Percentiles rank a stretch among this genome's conserved stretches.
These are phyloP conservation scores for Rhadina sibilatrix DNA, from an alignment of 2,113 vertebrate genomes.

Conservation along the genomic window DNA sequence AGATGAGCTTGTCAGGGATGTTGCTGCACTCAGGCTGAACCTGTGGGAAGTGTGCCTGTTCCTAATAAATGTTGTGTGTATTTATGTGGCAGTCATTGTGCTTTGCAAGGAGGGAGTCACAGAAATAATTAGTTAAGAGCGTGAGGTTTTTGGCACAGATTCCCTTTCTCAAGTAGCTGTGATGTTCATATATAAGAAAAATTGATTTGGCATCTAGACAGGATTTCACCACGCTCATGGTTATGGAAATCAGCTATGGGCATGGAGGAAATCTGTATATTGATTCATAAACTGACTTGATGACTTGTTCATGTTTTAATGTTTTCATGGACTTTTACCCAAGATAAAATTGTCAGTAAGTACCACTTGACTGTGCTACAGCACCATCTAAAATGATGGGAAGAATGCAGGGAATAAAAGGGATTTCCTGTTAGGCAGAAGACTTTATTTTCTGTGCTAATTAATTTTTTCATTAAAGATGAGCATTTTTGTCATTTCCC, in stretches of 20 bases:
- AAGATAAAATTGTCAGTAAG: slow-evolving; percentile 49
- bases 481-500: not conserved
- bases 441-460: not conserved
- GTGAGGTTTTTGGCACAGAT: slow-evolving; percentile 62
- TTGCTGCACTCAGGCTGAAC: slow-evolving; percentile 49
- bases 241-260: slow-evolving; percentile 68
- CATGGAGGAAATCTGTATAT: slow-evolving; percentile 62
- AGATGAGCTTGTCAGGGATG: slow-evolving; percentile 32
- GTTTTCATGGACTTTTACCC: slow-evolving; percentile 58
- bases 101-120: slow-evolving; percentile 41
- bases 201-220: slow-evolving; percentile 69
- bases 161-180: slow-evolving; percentile 54
- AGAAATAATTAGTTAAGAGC: slow-evolving; percentile 69
- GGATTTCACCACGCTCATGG: slow-evolving; percentile 52
- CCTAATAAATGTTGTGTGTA: slow-evolving; percentile 39
- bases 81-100: slow-evolving; percentile 52
- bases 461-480: not conserved
- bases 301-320: slow-evolving; percentile 65
- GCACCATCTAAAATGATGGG: slow-evolving; percentile 7
- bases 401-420: not conserved
- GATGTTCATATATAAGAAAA: slow-evolving; percentile 65
- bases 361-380: slow-evolving; percentile 62
- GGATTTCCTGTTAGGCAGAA: not conserved
- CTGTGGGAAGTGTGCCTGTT: slow-evolving; percentile 54
- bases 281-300: slow-evolving; percentile 67